A percentile compares a stretch with the other conserved stretches of the same genome.
Conservation (phyloP, 2,888 invertebrate genomes). For the Hetaerina titia region DNA sequence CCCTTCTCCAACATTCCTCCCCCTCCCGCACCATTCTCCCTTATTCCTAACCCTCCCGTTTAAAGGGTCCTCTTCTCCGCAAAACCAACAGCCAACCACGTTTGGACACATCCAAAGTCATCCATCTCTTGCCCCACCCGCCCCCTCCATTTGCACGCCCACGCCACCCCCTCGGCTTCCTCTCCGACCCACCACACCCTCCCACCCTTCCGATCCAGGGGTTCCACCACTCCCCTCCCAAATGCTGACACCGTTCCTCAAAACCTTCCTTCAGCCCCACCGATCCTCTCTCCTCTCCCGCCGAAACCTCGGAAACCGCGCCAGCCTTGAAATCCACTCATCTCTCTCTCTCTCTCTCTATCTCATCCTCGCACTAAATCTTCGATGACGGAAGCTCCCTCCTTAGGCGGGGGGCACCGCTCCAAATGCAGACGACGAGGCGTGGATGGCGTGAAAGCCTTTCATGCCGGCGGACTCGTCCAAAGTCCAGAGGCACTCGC, state of each 20-base stretch:
- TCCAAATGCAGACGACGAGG: too few relatives aligned
- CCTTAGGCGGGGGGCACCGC: neutral
- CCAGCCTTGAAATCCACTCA: neutral
- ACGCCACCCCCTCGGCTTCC: neutral
- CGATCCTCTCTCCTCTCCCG: neutral
- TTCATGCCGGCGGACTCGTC: too few relatives aligned
- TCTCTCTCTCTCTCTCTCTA: too few relatives aligned
- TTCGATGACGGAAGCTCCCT: neutral
- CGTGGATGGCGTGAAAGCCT: neutral
- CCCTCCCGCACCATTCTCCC: neutral
- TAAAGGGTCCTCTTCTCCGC: neutral
- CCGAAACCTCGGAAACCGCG: slow-evolving; percentile 13
- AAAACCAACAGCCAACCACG: slow-evolving; percentile 28
- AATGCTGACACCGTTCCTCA: neutral
- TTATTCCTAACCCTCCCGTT: neutral
- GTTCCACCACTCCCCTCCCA: neutral
- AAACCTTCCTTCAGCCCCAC: neutral
- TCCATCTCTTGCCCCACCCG: slow-evolving; percentile 40
- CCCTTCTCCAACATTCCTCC: slow-evolving; percentile 8
- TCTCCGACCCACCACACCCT: neutral
- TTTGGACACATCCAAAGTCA: slow-evolving; percentile 64
- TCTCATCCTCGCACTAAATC: slow-evolving; percentile 2
- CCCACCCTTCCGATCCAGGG: neutral
- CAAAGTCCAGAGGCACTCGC: too few relatives aligned
- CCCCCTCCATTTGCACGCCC: neutral